Percentiles rank a stretch among this genome's conserved stretches.
Evolutionary conservation across 2,113 vertebrate genomes (phyloP).

Genomic region (Dromas ardeola): DNA sequence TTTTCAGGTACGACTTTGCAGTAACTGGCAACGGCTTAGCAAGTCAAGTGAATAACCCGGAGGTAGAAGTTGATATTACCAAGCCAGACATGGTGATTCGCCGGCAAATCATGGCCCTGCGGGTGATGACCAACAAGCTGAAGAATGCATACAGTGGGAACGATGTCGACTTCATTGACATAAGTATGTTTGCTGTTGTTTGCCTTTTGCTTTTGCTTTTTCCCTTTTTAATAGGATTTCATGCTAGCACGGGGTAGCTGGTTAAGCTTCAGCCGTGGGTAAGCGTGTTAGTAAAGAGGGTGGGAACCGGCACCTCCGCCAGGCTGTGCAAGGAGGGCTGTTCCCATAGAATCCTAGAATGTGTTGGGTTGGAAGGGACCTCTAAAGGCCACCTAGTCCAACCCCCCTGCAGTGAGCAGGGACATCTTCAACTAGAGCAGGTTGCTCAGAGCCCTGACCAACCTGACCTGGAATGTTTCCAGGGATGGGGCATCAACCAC

Average conservation of each 20-base stretch:
- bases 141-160: slow-evolving; percentile 92
- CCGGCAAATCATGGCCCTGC: slow-evolving; percentile 88
- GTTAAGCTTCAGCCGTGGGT: background rate
- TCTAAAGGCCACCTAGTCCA: background rate
- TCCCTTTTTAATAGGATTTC: background rate
- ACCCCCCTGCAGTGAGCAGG: background rate
- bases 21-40: slow-evolving; percentile 92
- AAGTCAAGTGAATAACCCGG: slow-evolving; percentile 92
- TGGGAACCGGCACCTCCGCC: rapidly evolving
- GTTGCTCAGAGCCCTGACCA: background rate
- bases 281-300: background rate
- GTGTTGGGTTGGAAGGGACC: background rate
- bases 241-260: background rate
- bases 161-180: slow-evolving; percentile 85
- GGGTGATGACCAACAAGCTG: slow-evolving; percentile 91
- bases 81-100: slow-evolving; percentile 91
- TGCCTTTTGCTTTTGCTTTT: background rate
- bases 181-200: slow-evolving; percentile 73
- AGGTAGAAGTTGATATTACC: slow-evolving; percentile 92
- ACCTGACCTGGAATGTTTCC: background rate
- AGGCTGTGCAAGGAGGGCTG: background rate
- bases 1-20: slow-evolving; percentile 87
- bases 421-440: background rate
- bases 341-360: background rate
- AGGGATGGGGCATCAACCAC: background rate